phyloP scores from a whole-genome alignment of 1,140 invertebrate genomes.

The Nasonia longicornis region DNA sequence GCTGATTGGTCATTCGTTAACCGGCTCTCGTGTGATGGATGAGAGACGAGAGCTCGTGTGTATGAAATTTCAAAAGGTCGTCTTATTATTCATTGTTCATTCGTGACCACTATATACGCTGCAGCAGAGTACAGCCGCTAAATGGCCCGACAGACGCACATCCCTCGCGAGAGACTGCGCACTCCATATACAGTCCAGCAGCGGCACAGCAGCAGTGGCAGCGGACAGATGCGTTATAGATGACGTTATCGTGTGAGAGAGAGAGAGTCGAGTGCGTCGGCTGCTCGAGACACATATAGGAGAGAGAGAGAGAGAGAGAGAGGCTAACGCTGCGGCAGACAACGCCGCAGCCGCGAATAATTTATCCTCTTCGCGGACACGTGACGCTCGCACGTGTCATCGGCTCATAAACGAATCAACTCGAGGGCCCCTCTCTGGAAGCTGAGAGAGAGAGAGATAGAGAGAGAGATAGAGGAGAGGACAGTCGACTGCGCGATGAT shows the following conservation, averaged over 20 bases:
- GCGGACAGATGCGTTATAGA: constrained; percentile 54
- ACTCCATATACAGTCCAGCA: too few relatives aligned
- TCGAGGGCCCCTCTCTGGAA: neutral
- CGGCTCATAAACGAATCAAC: constrained; percentile 22
- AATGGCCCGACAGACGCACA: neutral
- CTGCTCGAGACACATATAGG: constrained; percentile 25
- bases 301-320: constrained; percentile 44
- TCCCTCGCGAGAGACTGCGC: neutral
- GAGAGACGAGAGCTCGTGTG: too few relatives aligned
- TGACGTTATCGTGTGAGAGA: constrained; percentile 59
- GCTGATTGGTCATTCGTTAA: neutral
- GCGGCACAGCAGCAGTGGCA: neutral
- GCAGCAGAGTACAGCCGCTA: neutral
- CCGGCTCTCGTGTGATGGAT: too few relatives aligned
- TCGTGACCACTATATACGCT: too few relatives aligned
- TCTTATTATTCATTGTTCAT: neutral
- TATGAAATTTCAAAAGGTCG: too few relatives aligned
- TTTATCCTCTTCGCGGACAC: constrained; percentile 57
- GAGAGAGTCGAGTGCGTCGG: constrained; percentile 50
- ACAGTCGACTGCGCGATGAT: neutral
- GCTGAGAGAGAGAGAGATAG: too few relatives aligned
- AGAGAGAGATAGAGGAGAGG: too few relatives aligned
- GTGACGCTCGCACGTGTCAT: constrained; percentile 31
- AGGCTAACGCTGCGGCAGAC: constrained; percentile 52
- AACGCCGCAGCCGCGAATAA: constrained; percentile 61